Base-by-base conservation (phyloP, 2,113 vertebrate genomes). In the Antennarius striatus region DNA sequence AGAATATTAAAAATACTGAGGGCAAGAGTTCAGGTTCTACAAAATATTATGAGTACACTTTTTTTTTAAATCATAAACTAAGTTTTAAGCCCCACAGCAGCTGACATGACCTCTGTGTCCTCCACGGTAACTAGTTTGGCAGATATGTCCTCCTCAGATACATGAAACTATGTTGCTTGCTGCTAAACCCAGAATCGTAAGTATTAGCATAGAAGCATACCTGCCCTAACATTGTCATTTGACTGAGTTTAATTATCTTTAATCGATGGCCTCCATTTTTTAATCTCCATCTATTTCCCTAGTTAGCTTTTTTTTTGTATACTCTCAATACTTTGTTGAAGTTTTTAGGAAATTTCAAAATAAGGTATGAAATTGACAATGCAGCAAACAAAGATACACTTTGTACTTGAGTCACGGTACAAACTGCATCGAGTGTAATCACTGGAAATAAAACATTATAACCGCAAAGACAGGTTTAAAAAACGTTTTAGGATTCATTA, bases 1-100 rank as follows among this genome's bases (percentile, higher is more conserved):
- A 40, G 28, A 8, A 51, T 59, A 67, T 68, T 14, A 50, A 53
- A 71, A 72, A 80, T 8, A 59, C 11, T 4, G 2, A 62, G 57
- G 63, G 65, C 36, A 30, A 66, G 46, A 75, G 75, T 80, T 80
- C 81, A 85, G 49, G 29, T 49, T 48, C 52, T 53, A 10, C 3
- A 72, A 63, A 79, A 43, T 53, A 63, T 70, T 70, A 63, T 45
- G 53, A 63, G 47, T 12, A 64, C 22, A 22, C 22, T 22, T 22
- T 22, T 22, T 22, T 22, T 22, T 22, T 1, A 22, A 22, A 22
- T 22, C 22, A 22, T 22, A 22, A 22, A 22, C 22, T 22, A 22
- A 22, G 22, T 22, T 22, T 22, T 22, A 22, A 22, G 22, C 22
- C 22, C 22, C 22, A 22, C 22, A 49, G 16, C 42, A 61, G 42